Evolutionary conservation across 64 coral and sea anemone genomes (phyloP), one percentile per base, ranked within the genome.

Genomic region (Platygyra sinensis): DNA sequence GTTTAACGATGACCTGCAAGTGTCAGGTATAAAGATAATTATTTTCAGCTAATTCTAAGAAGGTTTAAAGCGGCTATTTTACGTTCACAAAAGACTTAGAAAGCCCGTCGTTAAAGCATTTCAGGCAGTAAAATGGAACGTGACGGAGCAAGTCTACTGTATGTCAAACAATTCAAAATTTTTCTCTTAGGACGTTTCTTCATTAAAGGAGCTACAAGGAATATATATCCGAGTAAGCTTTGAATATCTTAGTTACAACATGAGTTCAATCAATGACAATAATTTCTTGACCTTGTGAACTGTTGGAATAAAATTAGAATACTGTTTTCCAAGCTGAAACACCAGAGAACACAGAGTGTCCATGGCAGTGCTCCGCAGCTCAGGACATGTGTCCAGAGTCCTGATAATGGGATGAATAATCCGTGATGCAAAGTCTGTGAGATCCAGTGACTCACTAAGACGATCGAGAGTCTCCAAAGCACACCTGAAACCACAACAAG

Each of bases 331-430:
- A 32, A 99, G 80, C 85, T 99, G 97, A 62, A 92, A 93, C 30
- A 99, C 97, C 39, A 99, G 89, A 78, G 90, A 95, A n/a, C 93
- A 95, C 71, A 99, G 59, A 16, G 94, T 99, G 31, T 95, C 94
- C 90, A 99, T 95, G 1, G 97, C 97, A 54, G 94, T 95, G 15
- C 8, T 27, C 19, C 94, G 94, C 25, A 99, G 84, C 7, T 99
- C 97, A 49, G 94, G 89, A 29, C 82, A 93, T 12, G 81, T 86
- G 89, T 99, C 97, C 52, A 99, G 78, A 20, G 97, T 86, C 51
- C 97, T 88, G 2, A 99, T 94, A 64, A 99, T 94, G 3, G 97
- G 94, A 60, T 99, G 97, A 27, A 99, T 95, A 36, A 99, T 99
- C 27, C 97, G 67, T 18, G 94, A 95, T 5, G 94, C 97, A 89